A percentile compares a stretch with the other conserved stretches of the same genome.
phyloP scores from a whole-genome alignment of 2,797 vertebrate genomes.

The Chaunax sp. region DNA sequence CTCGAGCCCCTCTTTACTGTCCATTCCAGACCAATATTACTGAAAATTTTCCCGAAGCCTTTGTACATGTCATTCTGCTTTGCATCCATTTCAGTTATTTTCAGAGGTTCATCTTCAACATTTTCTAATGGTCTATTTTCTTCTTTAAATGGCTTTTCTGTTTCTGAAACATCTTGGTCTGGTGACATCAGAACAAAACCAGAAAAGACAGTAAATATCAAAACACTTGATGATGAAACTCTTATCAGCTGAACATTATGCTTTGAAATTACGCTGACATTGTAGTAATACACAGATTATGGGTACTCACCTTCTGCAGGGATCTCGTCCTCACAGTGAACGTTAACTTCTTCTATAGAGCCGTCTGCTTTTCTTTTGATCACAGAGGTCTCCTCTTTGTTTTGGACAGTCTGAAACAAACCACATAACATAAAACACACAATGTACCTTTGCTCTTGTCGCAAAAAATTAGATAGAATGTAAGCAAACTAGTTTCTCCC shows the following conservation, averaged over 20 bases:
- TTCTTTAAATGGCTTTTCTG: conserved; percentile 68
- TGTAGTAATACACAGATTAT: background rate
- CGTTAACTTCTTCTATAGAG: conserved; percentile 61
- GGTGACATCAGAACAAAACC: conserved; percentile 75
- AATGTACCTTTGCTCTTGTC: no score
- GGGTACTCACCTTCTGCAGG: conserved; percentile 74
- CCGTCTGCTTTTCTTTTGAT: conserved; percentile 77
- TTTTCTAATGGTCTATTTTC: conserved; percentile 56
- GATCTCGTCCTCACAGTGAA: conserved; percentile 68
- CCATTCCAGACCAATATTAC: conserved; percentile 92
- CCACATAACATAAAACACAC: conserved; percentile 28
- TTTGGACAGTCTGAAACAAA: conserved; percentile 82
- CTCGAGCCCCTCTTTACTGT: conserved; percentile 90
- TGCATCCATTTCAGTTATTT: conserved; percentile 77
- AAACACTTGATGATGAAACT: conserved; percentile 16
- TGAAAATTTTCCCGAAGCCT: conserved; percentile 92
- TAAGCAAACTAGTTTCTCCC: no score
- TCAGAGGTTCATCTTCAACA: conserved; percentile 61
- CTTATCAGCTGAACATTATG: background rate
- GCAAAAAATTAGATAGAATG: no score
- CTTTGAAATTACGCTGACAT: background rate
- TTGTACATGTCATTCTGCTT: conserved; percentile 85
- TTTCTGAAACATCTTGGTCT: conserved; percentile 76
- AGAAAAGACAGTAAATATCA: conserved; percentile 55
- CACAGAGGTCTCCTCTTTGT: conserved; percentile 83